Conservation (phyloP, 1,140 invertebrate genomes). For the Bombus vancouverensis region DNA sequence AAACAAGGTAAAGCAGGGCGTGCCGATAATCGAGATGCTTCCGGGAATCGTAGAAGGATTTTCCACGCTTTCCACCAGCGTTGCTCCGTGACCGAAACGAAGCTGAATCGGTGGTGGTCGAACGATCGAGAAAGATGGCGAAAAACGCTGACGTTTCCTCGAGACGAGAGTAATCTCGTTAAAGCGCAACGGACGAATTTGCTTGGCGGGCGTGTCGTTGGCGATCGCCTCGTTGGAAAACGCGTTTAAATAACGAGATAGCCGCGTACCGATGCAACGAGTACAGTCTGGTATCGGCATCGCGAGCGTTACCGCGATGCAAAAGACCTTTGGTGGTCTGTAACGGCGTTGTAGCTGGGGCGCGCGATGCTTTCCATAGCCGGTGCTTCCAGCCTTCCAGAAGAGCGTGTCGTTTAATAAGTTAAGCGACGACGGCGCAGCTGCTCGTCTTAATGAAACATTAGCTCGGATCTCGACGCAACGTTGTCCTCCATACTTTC, state of each 20-base stretch:
- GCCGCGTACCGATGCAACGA: not conserved
- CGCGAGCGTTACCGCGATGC: not conserved
- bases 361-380: conserved; percentile 18
- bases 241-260: not conserved
- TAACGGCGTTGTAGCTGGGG: not conserved
- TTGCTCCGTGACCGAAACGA: too few species aligned
- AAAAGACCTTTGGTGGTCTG: not conserved
- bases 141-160: too few species aligned
- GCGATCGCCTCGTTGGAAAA: not conserved
- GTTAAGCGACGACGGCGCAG: conserved; percentile 81
- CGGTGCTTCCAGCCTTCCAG: conserved; percentile 51
- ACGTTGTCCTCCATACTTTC: conserved; percentile 39
- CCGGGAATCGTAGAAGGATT: too few species aligned
- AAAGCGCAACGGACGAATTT: not conserved
- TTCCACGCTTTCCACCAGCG: too few species aligned
- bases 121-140: too few species aligned
- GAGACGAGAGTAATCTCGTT: too few species aligned
- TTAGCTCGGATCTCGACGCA: conserved; percentile 77
- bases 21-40: not conserved
- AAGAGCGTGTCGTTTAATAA: conserved; percentile 81
- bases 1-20: not conserved
- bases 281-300: too few species aligned
- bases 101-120: too few species aligned
- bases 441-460: conserved; percentile 82
- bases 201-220: not conserved